These are phyloP conservation scores for Nannospalax galili DNA, from an alignment of 2,113 vertebrate species.

Conservation along the genomic window DNA sequence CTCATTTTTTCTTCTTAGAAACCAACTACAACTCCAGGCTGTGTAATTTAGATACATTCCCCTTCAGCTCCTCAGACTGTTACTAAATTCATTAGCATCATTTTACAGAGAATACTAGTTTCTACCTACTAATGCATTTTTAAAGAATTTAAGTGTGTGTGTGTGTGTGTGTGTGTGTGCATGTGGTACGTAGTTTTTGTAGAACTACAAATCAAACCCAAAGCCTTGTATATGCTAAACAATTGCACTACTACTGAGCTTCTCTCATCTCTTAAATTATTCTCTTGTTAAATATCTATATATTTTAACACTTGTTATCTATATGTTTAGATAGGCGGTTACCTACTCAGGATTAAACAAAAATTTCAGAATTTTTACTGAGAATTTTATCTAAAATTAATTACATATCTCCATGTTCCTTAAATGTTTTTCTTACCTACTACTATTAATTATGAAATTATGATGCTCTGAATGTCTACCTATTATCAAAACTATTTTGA, in stretches of 20 bases:
- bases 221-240: neutral
- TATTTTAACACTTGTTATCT: neutral
- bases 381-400: conserved; percentile 16
- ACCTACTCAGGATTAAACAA: neutral
- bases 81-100: neutral
- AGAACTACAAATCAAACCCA: neutral
- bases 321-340: neutral
- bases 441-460: neutral
- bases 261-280: neutral
- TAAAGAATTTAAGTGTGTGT: neutral
- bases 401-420: neutral
- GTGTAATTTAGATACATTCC: neutral
- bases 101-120: neutral
- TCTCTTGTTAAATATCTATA: neutral
- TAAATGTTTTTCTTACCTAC: neutral
- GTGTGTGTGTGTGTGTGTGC: neutral
- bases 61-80: neutral
- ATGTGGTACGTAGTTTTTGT: neutral
- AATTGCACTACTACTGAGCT: neutral
- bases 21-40: neutral
- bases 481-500: conserved; percentile 3
- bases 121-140: neutral
- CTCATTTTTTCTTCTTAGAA: neutral
- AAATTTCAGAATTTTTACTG: neutral
- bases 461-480: neutral